Evolutionary conservation across 2,797 vertebrate species (phyloP).

Genomic region (Dermochelys coriacea): DNA sequence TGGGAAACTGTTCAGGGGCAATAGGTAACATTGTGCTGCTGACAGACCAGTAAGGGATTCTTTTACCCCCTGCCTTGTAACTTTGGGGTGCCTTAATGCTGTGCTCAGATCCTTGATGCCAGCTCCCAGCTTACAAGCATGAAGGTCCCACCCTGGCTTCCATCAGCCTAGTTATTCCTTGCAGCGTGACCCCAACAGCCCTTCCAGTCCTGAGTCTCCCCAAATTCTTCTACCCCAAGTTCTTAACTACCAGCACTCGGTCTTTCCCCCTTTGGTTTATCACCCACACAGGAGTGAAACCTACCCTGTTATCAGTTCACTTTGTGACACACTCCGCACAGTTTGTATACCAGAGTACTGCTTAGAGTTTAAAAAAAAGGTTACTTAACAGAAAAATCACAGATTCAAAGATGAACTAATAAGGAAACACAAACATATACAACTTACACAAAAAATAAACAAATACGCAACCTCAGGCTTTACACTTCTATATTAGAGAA

Average conservation of each 20-base stretch:
- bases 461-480: not conserved
- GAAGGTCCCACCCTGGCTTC: not conserved
- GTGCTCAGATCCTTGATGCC: not conserved
- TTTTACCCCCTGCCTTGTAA: not conserved
- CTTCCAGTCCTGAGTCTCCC: not conserved
- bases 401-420: not conserved
- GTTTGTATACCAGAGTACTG: not conserved
- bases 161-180: not conserved
- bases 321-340: not conserved
- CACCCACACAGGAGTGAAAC: not conserved
- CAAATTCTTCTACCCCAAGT: not conserved
- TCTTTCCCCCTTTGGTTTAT: not conserved
- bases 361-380: not conserved
- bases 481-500: not conserved
- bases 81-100: not conserved
- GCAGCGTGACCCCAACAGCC: not conserved
- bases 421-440: not conserved
- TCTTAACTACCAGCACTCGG: not conserved
- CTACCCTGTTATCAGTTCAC: not conserved
- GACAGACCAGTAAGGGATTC: not conserved
- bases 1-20: too few species aligned
- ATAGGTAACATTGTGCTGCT: too few species aligned
- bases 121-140: not conserved
- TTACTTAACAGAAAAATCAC: not conserved
- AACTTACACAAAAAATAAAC: not conserved